Percentiles rank a stretch among this genome's conserved stretches.
Conservation (phyloP, 2,888 invertebrate genomes). For the Escarpia spicata region DNA sequence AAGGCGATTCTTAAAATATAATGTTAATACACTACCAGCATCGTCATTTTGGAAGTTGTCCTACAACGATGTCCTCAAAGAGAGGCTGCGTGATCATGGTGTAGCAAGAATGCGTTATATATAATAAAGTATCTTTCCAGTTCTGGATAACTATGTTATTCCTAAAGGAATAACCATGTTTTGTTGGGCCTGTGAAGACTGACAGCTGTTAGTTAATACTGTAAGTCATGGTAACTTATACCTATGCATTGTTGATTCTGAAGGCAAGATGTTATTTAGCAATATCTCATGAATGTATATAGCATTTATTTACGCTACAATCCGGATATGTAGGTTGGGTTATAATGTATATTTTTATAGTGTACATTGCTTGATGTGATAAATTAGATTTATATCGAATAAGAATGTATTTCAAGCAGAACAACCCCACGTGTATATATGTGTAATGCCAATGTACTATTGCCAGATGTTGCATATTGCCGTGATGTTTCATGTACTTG, state of each 20-base stretch:
- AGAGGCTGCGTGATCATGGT: neutral
- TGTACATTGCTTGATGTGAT: conserved; percentile 5
- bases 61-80: too few species aligned
- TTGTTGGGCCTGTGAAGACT: neutral
- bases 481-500: neutral
- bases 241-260: neutral
- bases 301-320: neutral
- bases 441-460: neutral
- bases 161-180: neutral
- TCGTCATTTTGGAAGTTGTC: too few species aligned
- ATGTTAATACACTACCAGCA: too few species aligned
- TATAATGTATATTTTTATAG: neutral
- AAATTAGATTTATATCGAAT: neutral
- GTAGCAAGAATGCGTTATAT: neutral
- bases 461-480: neutral
- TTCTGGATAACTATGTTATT: neutral
- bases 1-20: too few species aligned
- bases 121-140: neutral
- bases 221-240: neutral
- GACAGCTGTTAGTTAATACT: neutral
- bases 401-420: neutral
- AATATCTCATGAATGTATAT: conserved; percentile 6
- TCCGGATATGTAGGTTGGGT: neutral
- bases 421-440: neutral
- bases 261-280: conserved; percentile 3